Conservation (phyloP, 1,140 invertebrate species). For the Triops longicaudatus region DNA sequence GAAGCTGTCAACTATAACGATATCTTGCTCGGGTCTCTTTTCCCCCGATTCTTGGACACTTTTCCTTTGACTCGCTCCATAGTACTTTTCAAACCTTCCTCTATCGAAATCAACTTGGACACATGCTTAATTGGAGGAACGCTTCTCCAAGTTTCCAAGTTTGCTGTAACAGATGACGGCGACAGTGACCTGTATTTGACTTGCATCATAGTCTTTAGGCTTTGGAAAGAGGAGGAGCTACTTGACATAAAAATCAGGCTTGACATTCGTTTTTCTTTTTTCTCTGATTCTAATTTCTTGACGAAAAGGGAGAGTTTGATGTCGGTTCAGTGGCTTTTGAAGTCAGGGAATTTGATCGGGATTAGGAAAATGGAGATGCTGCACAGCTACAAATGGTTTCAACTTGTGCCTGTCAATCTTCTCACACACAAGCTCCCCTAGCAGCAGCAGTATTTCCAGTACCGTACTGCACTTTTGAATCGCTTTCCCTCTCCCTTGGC, state of each 20-base stretch:
- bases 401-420: slow-evolving; percentile 12
- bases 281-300: neutral
- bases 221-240: too few relatives aligned
- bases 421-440: neutral
- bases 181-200: too few relatives aligned
- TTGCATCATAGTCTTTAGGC: too few relatives aligned
- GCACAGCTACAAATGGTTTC: neutral
- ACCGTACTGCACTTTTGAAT: too few relatives aligned
- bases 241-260: neutral
- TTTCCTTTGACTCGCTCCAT: too few relatives aligned
- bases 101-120: too few relatives aligned
- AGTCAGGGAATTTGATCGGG: slow-evolving; percentile 11
- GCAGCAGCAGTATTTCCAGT: too few relatives aligned
- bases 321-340: slow-evolving; percentile 14
- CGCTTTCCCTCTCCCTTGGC: too few relatives aligned
- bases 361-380: slow-evolving; percentile 13
- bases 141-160: too few relatives aligned
- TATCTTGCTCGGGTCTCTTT: neutral
- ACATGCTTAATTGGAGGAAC: too few relatives aligned
- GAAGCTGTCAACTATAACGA: slow-evolving; percentile 11
- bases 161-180: too few relatives aligned
- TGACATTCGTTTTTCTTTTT: neutral
- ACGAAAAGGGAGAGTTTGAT: neutral
- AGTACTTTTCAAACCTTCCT: too few relatives aligned
- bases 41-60: neutral